A percentile compares a stretch with the other conserved stretches of the same genome.
These are phyloP conservation scores for Aleiodes testaceus DNA, from an alignment of 2,888 invertebrate species.

Conservation along the genomic window DNA sequence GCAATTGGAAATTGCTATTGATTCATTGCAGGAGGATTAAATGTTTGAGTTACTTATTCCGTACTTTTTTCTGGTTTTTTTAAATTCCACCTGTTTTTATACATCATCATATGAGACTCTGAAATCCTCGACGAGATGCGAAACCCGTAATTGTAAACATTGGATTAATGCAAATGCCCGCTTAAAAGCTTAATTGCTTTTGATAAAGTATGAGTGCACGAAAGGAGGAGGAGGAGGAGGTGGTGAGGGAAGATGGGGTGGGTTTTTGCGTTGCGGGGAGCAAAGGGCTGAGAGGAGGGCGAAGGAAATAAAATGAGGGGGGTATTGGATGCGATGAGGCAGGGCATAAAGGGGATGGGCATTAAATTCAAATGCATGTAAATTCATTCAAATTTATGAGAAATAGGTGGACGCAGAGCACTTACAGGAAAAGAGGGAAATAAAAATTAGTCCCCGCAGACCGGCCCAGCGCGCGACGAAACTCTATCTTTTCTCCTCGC, in stretches of 20 bases:
- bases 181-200: slow-evolving; percentile 74
- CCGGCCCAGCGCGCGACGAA: slow-evolving; percentile 57
- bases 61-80: neutral
- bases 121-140: slow-evolving; percentile 49
- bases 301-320: slow-evolving; percentile 47
- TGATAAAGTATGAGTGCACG: slow-evolving; percentile 69
- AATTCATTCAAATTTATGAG: slow-evolving; percentile 74
- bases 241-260: slow-evolving; percentile 44
- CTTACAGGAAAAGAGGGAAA: slow-evolving; percentile 71
- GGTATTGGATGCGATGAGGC: slow-evolving; percentile 42
- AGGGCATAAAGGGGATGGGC: slow-evolving; percentile 54
- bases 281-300: slow-evolving; percentile 42
- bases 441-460: slow-evolving; percentile 72
- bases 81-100: slow-evolving; percentile 14
- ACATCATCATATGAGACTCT: slow-evolving; percentile 37
- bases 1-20: slow-evolving; percentile 1
- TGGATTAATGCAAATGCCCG: slow-evolving; percentile 73
- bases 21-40: too few relatives aligned
- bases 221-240: slow-evolving; percentile 45
- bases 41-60: neutral
- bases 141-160: slow-evolving; percentile 72
- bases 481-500: slow-evolving; percentile 61
- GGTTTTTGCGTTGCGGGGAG: slow-evolving; percentile 25
- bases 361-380: slow-evolving; percentile 74
- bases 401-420: slow-evolving; percentile 73